Conservation (phyloP, 1,140 invertebrate genomes). For the Drosophila tropicalis region DNA sequence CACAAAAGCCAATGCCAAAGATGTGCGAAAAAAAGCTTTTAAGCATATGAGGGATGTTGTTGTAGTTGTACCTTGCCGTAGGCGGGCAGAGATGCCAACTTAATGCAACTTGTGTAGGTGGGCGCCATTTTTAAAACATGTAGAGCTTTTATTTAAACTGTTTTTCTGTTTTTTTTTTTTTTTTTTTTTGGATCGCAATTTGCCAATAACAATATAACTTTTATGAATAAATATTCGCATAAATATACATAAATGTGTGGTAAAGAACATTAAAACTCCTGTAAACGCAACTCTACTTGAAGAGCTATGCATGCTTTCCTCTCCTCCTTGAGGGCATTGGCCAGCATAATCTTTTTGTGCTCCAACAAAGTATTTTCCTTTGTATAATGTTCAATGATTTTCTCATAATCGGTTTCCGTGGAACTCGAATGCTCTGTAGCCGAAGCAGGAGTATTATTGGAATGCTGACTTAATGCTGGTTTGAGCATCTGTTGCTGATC, state of each 20-base stretch:
- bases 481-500: slow-evolving; percentile 73
- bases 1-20: slow-evolving; percentile 37
- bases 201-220: slow-evolving; percentile 8
- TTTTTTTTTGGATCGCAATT: slow-evolving; percentile 16
- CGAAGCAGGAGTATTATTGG: slow-evolving; percentile 38
- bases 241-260: slow-evolving; percentile 25
- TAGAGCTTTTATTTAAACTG: slow-evolving; percentile 15
- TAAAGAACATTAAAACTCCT: slow-evolving; percentile 63
- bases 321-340: slow-evolving; percentile 87
- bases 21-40: slow-evolving; percentile 26
- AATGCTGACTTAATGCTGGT: slow-evolving; percentile 14
- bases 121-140: slow-evolving; percentile 3
- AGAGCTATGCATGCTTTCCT: slow-evolving; percentile 87
- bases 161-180: background rate
- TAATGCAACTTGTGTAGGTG: background rate
- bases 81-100: slow-evolving; percentile 18
- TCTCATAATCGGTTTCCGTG: slow-evolving; percentile 84
- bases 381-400: slow-evolving; percentile 83
- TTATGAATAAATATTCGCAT: slow-evolving; percentile 2
- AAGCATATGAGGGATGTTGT: slow-evolving; percentile 32
- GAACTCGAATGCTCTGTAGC: slow-evolving; percentile 67
- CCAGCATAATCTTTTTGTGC: slow-evolving; percentile 87
- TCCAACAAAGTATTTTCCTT: slow-evolving; percentile 88
- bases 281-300: slow-evolving; percentile 85
- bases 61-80: slow-evolving; percentile 7